phyloP scores from a whole-genome alignment of 1,140 invertebrate genomes.

The Sycobia sp. region DNA sequence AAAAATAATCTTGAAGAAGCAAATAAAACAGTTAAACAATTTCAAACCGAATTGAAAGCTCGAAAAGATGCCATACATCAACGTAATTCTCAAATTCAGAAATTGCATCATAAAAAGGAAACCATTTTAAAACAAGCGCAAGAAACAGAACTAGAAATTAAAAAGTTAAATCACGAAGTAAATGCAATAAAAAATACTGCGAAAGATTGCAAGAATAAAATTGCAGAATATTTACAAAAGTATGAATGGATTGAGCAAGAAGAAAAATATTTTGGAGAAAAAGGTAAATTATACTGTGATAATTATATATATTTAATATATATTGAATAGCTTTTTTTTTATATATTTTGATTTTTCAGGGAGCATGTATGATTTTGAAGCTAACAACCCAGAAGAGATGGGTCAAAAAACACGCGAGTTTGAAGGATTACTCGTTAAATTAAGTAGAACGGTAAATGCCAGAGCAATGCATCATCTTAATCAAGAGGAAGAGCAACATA shows the following conservation, averaged over 20 bases:
- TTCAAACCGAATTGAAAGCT: slow-evolving; percentile 71
- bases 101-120: slow-evolving; percentile 69
- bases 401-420: slow-evolving; percentile 67
- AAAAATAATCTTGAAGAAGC: slow-evolving; percentile 59
- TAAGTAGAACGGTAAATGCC: slow-evolving; percentile 82
- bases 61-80: slow-evolving; percentile 77
- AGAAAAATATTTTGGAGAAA: slow-evolving; percentile 77
- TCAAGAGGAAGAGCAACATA: slow-evolving; percentile 85
- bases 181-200: slow-evolving; percentile 61
- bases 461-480: slow-evolving; percentile 84
- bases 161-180: slow-evolving; percentile 77
- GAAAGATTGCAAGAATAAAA: slow-evolving; percentile 52
- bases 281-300: slow-evolving; percentile 56
- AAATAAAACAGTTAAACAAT: slow-evolving; percentile 61
- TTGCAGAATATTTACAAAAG: slow-evolving; percentile 62
- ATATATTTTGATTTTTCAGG: slow-evolving; percentile 41
- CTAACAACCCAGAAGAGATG: slow-evolving; percentile 56
- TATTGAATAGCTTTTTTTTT: slow-evolving; percentile 2
- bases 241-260: slow-evolving; percentile 83
- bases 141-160: slow-evolving; percentile 77
- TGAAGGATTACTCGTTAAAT: slow-evolving; percentile 71
- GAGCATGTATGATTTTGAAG: slow-evolving; percentile 56
- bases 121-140: slow-evolving; percentile 69
- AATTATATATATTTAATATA: not conserved
- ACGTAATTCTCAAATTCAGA: slow-evolving; percentile 78